Percentiles rank a stretch among this genome's conserved stretches.
Conservation (phyloP, 2,888 invertebrate species). For the Sphecodes monilicornis region DNA sequence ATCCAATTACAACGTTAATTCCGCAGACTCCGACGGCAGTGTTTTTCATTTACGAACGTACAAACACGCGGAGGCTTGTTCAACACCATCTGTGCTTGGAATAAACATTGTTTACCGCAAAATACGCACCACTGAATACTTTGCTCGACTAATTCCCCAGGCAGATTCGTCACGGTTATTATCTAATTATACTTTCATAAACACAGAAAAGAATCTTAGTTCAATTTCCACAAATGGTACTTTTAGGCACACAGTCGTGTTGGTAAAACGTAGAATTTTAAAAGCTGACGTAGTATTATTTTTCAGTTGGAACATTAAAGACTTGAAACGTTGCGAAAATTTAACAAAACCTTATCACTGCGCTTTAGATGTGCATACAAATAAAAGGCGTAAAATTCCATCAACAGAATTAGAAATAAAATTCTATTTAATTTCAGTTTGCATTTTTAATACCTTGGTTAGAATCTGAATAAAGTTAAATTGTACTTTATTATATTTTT, state of each 20-base stretch:
- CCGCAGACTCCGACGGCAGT: background rate
- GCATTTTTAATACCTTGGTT: too few species aligned
- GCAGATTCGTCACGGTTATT: constrained; percentile 20
- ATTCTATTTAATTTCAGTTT: too few species aligned
- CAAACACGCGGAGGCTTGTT: background rate
- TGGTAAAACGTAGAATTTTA: background rate
- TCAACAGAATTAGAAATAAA: too few species aligned
- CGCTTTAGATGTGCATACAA: background rate
- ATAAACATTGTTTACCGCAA: constrained; percentile 12
- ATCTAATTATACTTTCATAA: constrained; percentile 14
- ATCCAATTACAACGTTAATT: constrained; percentile 29
- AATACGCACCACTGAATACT: constrained; percentile 4
- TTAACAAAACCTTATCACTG: background rate
- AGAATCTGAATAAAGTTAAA: background rate
- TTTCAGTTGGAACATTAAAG: background rate
- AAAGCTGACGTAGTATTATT: background rate
- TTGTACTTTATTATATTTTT: background rate
- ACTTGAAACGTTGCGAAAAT: background rate
- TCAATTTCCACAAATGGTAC: background rate
- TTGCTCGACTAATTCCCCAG: background rate
- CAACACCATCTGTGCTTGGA: background rate
- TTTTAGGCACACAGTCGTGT: background rate
- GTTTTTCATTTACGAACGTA: constrained; percentile 25
- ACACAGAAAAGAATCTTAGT: background rate
- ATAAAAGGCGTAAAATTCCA: too few species aligned